Conservation (phyloP, 2,113 vertebrate species). For the Pomatorhinus ruficollis region DNA sequence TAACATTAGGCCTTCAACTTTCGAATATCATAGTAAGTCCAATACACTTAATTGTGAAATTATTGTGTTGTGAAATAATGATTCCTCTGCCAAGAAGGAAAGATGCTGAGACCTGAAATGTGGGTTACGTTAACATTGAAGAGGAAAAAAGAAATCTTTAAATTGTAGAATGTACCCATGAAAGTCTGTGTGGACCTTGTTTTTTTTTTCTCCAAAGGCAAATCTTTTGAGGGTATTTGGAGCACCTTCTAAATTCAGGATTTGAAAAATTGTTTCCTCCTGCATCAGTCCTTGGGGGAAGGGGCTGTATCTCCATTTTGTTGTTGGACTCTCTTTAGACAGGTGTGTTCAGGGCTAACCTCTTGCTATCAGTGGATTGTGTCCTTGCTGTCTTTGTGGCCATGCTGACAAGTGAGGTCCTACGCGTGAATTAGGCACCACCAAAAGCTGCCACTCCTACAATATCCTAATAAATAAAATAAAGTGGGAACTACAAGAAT, state of each 20-base stretch:
- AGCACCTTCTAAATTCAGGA: neutral
- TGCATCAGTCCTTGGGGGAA: neutral
- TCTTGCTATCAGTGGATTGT: neutral
- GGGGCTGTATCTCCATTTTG: neutral
- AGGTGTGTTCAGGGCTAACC: neutral
- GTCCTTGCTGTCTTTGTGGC: neutral
- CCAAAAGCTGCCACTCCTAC: neutral
- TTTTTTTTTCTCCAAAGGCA: neutral
- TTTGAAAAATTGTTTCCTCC: neutral
- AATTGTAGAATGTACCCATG: neutral
- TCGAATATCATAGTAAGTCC: neutral
- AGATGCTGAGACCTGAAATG: neutral
- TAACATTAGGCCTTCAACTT: neutral
- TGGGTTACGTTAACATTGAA: neutral
- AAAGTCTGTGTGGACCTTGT: neutral
- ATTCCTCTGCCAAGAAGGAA: neutral
- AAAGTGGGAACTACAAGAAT: neutral
- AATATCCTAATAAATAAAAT: neutral
- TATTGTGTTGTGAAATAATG: neutral
- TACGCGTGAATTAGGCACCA: neutral
- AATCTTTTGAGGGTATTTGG: neutral
- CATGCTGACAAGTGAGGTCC: neutral
- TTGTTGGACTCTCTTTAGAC: neutral
- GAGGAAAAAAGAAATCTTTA: neutral
- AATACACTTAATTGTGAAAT: neutral